Conservation (phyloP, 1,140 invertebrate genomes). For the Aphelenchoides fujianensis region DNA sequence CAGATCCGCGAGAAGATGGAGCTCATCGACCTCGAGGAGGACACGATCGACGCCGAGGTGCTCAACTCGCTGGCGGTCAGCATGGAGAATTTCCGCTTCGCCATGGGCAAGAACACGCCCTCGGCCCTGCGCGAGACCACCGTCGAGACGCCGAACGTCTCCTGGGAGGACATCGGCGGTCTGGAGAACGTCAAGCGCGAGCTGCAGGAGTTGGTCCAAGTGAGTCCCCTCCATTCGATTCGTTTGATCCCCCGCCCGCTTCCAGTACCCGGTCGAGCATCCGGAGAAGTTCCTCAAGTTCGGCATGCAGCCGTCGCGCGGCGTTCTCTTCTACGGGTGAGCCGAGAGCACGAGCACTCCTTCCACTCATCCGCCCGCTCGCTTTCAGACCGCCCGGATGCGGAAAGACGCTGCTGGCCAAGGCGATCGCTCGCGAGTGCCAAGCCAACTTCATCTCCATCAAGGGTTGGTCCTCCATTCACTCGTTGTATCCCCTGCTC, state of each 20-base stretch:
- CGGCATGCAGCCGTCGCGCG: constrained; percentile 96
- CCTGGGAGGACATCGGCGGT: constrained; percentile 96
- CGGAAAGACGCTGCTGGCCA: constrained; percentile 94
- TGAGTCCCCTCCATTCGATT: constrained; percentile 26
- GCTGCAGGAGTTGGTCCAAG: constrained; percentile 86
- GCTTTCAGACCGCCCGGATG: constrained; percentile 75
- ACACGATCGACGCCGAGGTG: constrained; percentile 97
- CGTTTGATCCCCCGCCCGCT: constrained; percentile 9
- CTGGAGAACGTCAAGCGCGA: constrained; percentile 93
- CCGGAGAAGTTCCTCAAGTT: constrained; percentile 99
- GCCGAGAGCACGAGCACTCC: too few relatives aligned
- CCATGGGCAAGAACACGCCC: constrained; percentile 94
- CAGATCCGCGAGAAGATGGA: constrained; percentile 99
- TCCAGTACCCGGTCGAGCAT: constrained; percentile 95
- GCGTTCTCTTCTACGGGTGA: constrained; percentile 97
- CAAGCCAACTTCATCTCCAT: constrained; percentile 99
- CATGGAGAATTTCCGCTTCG: constrained; percentile 99
- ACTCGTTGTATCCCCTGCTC: too few relatives aligned
- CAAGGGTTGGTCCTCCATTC: constrained; percentile 94
- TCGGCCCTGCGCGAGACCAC: constrained; percentile 95
- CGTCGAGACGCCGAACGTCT: constrained; percentile 94
- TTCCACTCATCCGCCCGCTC: too few relatives aligned
- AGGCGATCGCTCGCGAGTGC: constrained; percentile 98
- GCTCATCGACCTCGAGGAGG: constrained; percentile 97
- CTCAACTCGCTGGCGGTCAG: constrained; percentile 91